Conservation (phyloP, 2,113 vertebrate species). For the Miniopterus natalensis region DNA sequence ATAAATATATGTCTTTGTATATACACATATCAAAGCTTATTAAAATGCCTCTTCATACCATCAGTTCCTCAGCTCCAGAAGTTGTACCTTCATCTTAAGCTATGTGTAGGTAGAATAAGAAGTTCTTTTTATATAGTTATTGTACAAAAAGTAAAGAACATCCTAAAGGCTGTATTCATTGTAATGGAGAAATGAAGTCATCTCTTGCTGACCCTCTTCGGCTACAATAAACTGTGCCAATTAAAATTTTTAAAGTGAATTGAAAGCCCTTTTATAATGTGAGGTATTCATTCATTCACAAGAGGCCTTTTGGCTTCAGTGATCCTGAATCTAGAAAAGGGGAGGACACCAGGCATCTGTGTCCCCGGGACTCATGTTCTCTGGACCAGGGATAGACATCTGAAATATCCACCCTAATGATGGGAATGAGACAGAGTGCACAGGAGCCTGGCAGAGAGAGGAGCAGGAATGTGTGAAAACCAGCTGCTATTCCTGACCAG, state of each 20-base stretch:
- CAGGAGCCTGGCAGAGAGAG: fast-evolving
- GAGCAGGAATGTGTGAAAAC: not conserved
- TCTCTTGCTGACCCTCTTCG: conserved; percentile 46
- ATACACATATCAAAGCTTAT: conserved; percentile 55
- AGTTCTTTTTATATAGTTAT: conserved; percentile 12
- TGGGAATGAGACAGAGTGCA: not conserved
- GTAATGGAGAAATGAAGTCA: not conserved
- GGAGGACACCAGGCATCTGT: not conserved
- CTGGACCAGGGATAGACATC: not conserved
- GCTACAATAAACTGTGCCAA: conserved; percentile 7
- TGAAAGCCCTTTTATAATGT: conserved; percentile 12
- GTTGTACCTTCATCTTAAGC: conserved; percentile 68
- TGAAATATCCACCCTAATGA: not conserved
- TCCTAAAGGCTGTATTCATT: not conserved
- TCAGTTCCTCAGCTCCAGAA: conserved; percentile 57
- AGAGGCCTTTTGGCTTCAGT: not conserved
- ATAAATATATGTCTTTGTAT: not conserved
- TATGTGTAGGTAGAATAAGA: not conserved
- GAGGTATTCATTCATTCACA: conserved; percentile 12
- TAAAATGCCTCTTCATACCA: conserved; percentile 54
- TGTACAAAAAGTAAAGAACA: conserved; percentile 43
- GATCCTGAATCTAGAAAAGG: not conserved
- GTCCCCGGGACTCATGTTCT: not conserved
- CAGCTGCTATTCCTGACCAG: not conserved
- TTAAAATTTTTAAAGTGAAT: not conserved